Base-by-base conservation (phyloP, 2,113 vertebrate genomes). In the Dissostichus mawsoni region DNA sequence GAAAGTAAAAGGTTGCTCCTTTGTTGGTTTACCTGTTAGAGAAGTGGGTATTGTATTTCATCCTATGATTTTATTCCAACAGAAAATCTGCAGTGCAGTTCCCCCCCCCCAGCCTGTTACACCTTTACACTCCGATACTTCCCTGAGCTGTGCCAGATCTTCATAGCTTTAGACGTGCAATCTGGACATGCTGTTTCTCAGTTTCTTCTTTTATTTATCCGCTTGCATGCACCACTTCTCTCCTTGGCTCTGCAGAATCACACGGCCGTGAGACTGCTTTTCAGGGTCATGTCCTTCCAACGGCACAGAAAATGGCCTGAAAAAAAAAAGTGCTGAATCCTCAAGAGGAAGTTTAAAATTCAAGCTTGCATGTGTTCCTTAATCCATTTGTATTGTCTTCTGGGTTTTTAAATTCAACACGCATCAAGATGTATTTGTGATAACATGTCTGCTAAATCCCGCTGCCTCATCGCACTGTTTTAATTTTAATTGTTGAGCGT, bases 271-370 rank as follows among this genome's bases (percentile, higher is more conserved):
- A 79, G 20, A 33, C 63, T 68, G 59, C 20, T 50, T 45, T 56
- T 57, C 73, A 70, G 70, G 82, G 83, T 84, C 70, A 33, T 33
- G 53, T 85, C 90, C 81, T 81, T 85, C 50, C 63, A 50, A 68
- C 48, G 56, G 48, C 14, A 64, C 72, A 80, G 55, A 65, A 41
- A 81, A 57, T 44, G 13, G 51, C 10, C 64, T 61, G 23, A 29
- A 70, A 83, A 29, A 70, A 83, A 85, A 52, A 23, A 9, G 33
- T 52, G 70, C 77, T 77, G 6, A 74, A 79, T n/a, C 76, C 47
- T 68, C 50, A 47, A 29, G 63, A 64, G 51, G 58, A 75, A 52
- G 47, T 77, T 52, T 47, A 14, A 11, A 50, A 59, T 29, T 69
- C n/a, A 58, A 14, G 18, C 33, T 45, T 52, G 5, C 45, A 14